phyloP scores from a whole-genome alignment of 1,140 invertebrate species.

The Anagrus nilaparvatae region DNA sequence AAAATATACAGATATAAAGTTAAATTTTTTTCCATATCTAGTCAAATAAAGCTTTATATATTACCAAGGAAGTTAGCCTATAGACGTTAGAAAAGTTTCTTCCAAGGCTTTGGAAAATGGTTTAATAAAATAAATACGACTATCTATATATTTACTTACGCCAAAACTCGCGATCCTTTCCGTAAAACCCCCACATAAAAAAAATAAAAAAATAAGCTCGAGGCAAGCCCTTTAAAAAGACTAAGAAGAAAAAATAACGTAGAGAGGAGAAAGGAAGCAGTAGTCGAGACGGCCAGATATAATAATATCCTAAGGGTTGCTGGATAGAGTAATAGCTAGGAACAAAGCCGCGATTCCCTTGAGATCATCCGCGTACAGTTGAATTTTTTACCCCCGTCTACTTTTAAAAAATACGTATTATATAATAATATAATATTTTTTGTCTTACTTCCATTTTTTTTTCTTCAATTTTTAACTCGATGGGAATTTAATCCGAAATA shows the following conservation, averaged over 20 bases:
- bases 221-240: slow-evolving; percentile 3
- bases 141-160: slow-evolving; percentile 20
- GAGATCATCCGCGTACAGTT: slow-evolving; percentile 27
- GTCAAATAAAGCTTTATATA: too few species aligned
- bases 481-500: slow-evolving; percentile 41
- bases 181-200: too few species aligned
- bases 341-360: slow-evolving; percentile 41
- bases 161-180: not conserved
- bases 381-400: slow-evolving; percentile 17
- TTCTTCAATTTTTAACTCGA: slow-evolving; percentile 22
- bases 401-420: too few species aligned
- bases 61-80: slow-evolving; percentile 3
- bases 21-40: too few species aligned
- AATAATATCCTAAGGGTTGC: slow-evolving; percentile 43
- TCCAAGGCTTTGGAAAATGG: slow-evolving; percentile 29
- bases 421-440: too few species aligned
- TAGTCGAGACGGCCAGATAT: slow-evolving; percentile 40
- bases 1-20: too few species aligned
- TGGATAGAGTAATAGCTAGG: slow-evolving; percentile 42
- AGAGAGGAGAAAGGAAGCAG: slow-evolving; percentile 8
- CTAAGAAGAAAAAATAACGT: slow-evolving; percentile 8
- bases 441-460: slow-evolving; percentile 14
- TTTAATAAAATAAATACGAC: slow-evolving; percentile 46
- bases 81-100: slow-evolving; percentile 28
- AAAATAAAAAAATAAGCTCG: too few species aligned